Conservation (phyloP, 2,888 invertebrate genomes). For the Eilema griseolum region DNA sequence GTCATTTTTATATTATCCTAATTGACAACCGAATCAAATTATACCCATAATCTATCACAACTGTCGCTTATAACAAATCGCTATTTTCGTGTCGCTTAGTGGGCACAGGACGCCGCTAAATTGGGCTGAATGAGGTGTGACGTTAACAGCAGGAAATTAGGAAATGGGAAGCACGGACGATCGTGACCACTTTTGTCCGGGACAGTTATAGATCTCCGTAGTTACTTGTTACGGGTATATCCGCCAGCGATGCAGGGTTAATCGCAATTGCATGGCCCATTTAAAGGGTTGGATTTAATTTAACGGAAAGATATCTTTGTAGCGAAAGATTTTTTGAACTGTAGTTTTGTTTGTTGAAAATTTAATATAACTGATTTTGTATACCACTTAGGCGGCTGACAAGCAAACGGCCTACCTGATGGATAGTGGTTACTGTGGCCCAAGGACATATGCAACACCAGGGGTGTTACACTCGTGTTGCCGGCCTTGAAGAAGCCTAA, state of each 20-base stretch:
- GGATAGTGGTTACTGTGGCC: too few relatives aligned
- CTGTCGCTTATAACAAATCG: slow-evolving; percentile 23
- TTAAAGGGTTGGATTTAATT: slow-evolving; percentile 11
- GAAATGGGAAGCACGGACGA: slow-evolving; percentile 53
- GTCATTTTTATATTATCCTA: neutral
- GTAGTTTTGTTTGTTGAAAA: neutral
- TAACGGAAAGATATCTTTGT: neutral
- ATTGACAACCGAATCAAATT: slow-evolving; percentile 21
- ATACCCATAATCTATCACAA: slow-evolving; percentile 7
- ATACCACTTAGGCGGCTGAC: too few relatives aligned
- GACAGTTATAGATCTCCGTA: slow-evolving; percentile 44
- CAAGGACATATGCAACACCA: too few relatives aligned
- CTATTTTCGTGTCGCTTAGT: slow-evolving; percentile 30
- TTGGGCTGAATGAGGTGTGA: slow-evolving; percentile 55
- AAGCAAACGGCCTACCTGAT: too few relatives aligned
- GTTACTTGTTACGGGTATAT: slow-evolving; percentile 17
- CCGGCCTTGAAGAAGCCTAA: too few relatives aligned
- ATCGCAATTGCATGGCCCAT: slow-evolving; percentile 15
- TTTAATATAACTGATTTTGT: too few relatives aligned
- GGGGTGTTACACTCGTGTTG: too few relatives aligned
- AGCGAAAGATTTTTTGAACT: neutral
- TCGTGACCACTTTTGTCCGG: slow-evolving; percentile 50
- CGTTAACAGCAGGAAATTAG: slow-evolving; percentile 54
- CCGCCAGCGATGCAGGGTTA: slow-evolving; percentile 17
- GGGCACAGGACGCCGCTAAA: slow-evolving; percentile 54